Evolutionary conservation across 2,888 invertebrate species (phyloP), one percentile per base, ranked within the genome.

Genomic region (Altica lythri): DNA sequence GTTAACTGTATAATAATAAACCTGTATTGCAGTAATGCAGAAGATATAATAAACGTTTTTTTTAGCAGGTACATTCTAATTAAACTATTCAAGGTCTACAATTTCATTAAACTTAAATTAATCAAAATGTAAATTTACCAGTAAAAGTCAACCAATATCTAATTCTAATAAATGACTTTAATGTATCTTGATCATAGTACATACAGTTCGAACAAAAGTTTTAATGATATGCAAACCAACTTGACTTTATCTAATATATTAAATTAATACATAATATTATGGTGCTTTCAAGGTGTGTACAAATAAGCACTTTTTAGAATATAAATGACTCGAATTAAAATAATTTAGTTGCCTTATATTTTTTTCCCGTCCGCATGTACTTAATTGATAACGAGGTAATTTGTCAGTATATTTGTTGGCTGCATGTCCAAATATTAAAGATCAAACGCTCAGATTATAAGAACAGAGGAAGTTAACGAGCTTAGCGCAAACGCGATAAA

Each of bases 361-460:
- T n/a, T n/a, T 50, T 40, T 50, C 38, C 22, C 10, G 40, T 49
- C 40, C 32, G 40, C 40, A 42, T 40, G 49, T 49, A 38, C 30
- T 30, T 49, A 49, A 49, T 49, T 52, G 46, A 52, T 57, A 57
- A 53, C 53, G 48, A 53, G 53, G 50, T 53, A 53, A 57, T 53
- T 57, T 57, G 57, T 57, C 57, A 53, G 50, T 44, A 14, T 37
- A 52, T 47, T 37, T 52, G 55, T 51, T 45, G 58, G 34, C 27
- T 30, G 44, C 48, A 44, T 40, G 55, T 52, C 58, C 54, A 54
- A 57, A 57, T 57, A 50, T 57, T 53, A 40, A 6, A 53, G 57
- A 57, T 57, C 49, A 30, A 48, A 50, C 53, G 29, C 29, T 17
- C 16, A 16, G 55, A 55, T 51, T 51, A 50, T n/a, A 40, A n/a